Evolutionary conservation across 2,113 vertebrate genomes (phyloP), one percentile per base, ranked within the genome.

Genomic region (Neodontobutis hainanensis): DNA sequence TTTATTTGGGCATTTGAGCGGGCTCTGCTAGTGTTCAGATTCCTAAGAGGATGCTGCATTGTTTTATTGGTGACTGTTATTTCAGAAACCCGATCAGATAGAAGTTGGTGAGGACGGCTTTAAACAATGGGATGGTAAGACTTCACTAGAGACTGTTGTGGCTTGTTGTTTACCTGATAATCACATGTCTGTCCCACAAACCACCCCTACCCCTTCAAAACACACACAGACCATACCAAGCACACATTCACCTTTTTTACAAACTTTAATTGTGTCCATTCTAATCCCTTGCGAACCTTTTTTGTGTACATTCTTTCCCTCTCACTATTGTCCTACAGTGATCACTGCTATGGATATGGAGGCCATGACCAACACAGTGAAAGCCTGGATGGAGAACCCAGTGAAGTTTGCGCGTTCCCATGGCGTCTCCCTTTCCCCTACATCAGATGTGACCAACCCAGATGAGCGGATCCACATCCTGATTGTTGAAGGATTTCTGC

Each of bases 81-180:
- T 94, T 94, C 94, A 94, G 94, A 92, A 92, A 80, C 92, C 91
- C 56, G 93, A 94, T 93, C 92, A 93, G 81, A 94, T 94, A 93
- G 89, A 92, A 78, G 92, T 94, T 60, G 94, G 93, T 77, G 85
- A 86, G 73, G 93, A 94, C 86, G 94, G 94, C 92, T 94, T 94
- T 94, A 94, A 71, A 86, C 94, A 94, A 82, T 94, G 93, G 92
- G 94, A 94, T 93, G 94, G 94, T 96, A 94, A 98, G 97, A 92
- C 84, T 84, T 93, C 80, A 87, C 91, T 78, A 92, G 92, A 92
- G 93, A 87, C 73, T 64, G 68, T 76, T 78, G 16, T 80, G 68
- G 78, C 66, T 88, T 63, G 55, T 65, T 67, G 62, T 77, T 60
- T 8, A 19, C 61, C 66, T 36, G 4, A 47, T 7, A 61, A 0